Conservation (phyloP, 2,888 invertebrate genomes). For the Gisinianus flammeolus region DNA sequence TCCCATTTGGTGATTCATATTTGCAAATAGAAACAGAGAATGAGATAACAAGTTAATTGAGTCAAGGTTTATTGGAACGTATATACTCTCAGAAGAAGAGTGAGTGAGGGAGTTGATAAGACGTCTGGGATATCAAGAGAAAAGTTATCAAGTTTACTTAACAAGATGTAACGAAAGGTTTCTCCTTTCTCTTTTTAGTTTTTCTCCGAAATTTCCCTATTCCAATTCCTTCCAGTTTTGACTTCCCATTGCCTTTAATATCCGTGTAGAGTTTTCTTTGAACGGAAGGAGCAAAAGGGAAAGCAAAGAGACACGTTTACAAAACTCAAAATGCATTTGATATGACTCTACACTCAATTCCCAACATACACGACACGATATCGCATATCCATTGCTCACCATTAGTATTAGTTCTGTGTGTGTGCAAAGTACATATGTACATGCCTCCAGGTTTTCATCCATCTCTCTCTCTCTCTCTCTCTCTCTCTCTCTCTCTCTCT, state of each 20-base stretch:
- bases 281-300: background rate
- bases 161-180: background rate
- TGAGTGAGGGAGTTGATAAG: too few species aligned
- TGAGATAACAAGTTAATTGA: background rate
- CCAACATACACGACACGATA: background rate
- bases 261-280: background rate
- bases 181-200: background rate
- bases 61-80: slow-evolving; percentile 5
- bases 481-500: slow-evolving; percentile 1
- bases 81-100: background rate
- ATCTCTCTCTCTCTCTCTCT: slow-evolving; percentile 5
- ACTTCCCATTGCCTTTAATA: too few species aligned
- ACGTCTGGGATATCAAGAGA: too few species aligned
- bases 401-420: too few species aligned
- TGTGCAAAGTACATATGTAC: too few species aligned
- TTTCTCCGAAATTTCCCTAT: background rate
- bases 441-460: too few species aligned
- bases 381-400: too few species aligned
- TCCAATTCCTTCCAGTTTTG: too few species aligned
- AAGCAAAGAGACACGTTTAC: background rate
- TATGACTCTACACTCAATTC: background rate
- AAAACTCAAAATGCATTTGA: background rate
- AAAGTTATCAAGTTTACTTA: slow-evolving; percentile 3
- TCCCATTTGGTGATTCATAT: too few species aligned
- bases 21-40: too few species aligned